Percentiles rank a stretch among this genome's conserved stretches.
These are phyloP conservation scores for Nyctibius bracteatus DNA, from an alignment of 2,113 vertebrate species.

Conservation along the genomic window DNA sequence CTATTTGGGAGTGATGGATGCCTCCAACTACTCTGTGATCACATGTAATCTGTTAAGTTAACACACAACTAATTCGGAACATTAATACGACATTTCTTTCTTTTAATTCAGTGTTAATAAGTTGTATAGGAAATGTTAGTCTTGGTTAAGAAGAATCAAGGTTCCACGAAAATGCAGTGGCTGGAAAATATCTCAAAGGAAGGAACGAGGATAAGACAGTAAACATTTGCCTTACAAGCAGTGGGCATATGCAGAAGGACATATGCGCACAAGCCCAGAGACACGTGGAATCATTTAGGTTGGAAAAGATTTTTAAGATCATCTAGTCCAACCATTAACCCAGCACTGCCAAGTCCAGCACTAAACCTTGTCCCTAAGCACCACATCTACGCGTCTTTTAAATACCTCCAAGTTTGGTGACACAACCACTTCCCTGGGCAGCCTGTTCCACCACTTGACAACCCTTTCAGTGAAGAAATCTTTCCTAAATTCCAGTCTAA, in stretches of 20 bases:
- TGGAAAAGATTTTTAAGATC: background rate
- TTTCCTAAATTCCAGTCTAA: background rate
- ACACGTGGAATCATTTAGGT: background rate
- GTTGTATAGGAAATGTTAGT: background rate
- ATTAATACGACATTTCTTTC: background rate
- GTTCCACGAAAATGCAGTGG: background rate
- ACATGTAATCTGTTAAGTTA: background rate
- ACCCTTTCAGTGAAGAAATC: background rate
- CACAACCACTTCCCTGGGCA: background rate
- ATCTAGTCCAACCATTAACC: background rate
- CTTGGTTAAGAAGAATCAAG: background rate
- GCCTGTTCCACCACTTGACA: background rate
- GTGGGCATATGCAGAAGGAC: rapidly evolving
- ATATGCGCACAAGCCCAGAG: background rate
- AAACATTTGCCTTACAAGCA: background rate
- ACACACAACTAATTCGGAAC: background rate
- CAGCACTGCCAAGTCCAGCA: background rate
- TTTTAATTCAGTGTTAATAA: background rate
- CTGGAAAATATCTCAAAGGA: background rate
- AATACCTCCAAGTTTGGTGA: background rate
- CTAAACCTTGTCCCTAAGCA: background rate
- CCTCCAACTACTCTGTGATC: background rate
- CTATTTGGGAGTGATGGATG: background rate
- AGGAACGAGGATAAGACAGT: background rate
- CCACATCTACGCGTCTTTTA: rapidly evolving